Base-by-base conservation (phyloP, 64 coral and sea anemone genomes). In the Anthopleura sola region DNA sequence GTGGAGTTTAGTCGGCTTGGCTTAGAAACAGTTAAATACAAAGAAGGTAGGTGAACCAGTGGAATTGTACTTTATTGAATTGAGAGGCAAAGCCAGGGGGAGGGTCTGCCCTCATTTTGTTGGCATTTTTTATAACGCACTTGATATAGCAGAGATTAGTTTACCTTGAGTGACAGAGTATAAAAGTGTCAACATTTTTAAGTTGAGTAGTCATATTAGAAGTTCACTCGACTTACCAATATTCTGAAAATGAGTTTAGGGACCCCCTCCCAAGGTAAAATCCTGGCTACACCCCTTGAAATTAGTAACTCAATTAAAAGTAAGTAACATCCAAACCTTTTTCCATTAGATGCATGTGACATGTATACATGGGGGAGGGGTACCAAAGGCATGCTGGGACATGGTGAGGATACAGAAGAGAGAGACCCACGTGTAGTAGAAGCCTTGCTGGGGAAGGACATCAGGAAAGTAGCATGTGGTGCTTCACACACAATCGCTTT, bases 381-480 rank as follows among this genome's bases (percentile, higher is more conserved):
- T 33, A 87, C 93, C 1, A 94, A 91, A 31, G 93, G 97, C 26
- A 99, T 92, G 76, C 87, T 99, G 34, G 97, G 97, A n/a, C 97
- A 99, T 92, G 93, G 97, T 18, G 97, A 99, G 57, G 93, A 99
- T 79, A 91, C 80, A 34, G 92, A 99, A 23, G 97, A 99, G 34
- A 89, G 49, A 74, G 78, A 76, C 5, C 97, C 97, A 40, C 82
- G 90, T 66, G 87, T 92, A 46, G 97, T 99, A 64, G 93, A 99
- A 54, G 97, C 97, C 2, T 79, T 99, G 15, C 60, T 80, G 49
- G 85, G 89, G 36, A 91, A 87, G 40, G 90, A 92, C 75, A 86
- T 94, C 21, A 82, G 57, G 17, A 71, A 78, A 55, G 60, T 99
- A 0, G 80, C 87, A 75, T 94, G 87, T 90, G 97, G 93, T 37